Conservation (phyloP, 2,797 vertebrate genomes). For the Chiloscyllium punctatum region DNA sequence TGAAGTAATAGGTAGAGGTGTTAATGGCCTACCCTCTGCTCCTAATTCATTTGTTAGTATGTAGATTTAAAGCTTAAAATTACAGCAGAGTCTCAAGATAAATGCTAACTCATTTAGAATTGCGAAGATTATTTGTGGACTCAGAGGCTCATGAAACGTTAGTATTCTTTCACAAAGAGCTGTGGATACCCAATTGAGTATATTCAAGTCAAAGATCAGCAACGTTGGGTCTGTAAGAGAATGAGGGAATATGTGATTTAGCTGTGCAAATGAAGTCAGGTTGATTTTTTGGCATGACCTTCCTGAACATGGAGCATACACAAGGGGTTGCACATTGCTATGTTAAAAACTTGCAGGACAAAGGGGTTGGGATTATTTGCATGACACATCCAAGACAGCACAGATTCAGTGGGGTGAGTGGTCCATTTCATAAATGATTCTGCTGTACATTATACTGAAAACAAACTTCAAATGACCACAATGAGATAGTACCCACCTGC, state of each 20-base stretch:
- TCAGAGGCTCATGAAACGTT: neutral
- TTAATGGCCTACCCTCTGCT: too few species aligned
- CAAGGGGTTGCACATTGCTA: neutral
- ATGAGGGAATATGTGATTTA: neutral
- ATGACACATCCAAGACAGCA: neutral
- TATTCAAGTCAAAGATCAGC: neutral
- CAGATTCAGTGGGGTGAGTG: too few species aligned
- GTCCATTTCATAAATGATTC: neutral
- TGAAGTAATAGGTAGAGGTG: too few species aligned
- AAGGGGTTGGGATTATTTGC: neutral
- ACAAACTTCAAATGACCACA: neutral
- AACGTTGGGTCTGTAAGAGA: too few species aligned
- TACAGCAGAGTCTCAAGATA: neutral
- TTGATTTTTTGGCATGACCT: neutral
- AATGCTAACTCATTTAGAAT: neutral
- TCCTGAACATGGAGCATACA: neutral
- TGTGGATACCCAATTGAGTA: neutral
- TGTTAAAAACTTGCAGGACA: neutral
- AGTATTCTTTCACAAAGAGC: neutral
- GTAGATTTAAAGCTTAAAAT: neutral
- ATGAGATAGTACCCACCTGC: constrained; percentile 66
- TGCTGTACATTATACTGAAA: neutral
- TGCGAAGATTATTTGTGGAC: neutral
- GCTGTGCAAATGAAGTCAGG: neutral
- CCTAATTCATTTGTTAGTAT: too few species aligned